phyloP scores from a whole-genome alignment of 2,113 vertebrate species.

The Tretioscincus oriximinensis region DNA sequence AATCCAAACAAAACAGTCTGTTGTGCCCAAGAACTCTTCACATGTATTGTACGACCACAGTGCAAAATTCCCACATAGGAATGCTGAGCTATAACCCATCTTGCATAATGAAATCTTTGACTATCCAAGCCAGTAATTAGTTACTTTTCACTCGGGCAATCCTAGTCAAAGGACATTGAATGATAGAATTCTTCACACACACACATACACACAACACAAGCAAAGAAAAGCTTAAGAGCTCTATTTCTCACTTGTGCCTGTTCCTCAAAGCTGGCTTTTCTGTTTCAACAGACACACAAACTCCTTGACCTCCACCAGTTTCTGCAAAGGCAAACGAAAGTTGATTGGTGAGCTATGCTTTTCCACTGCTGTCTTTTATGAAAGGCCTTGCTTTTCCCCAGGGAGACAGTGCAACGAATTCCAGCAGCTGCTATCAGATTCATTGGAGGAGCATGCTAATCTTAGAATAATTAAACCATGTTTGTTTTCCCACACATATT shows the following conservation, averaged over 20 bases:
- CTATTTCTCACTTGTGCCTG: not conserved
- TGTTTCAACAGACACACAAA: not conserved
- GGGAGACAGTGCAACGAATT: not conserved
- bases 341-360: not conserved
- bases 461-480: conserved; percentile 18
- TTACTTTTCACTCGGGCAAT: conserved; percentile 19
- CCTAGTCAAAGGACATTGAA: not conserved
- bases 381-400: conserved; percentile 1
- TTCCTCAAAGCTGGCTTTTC: conserved; percentile 1
- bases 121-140: not conserved
- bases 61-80: conserved; percentile 3
- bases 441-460: not conserved
- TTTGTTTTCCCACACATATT: conserved; percentile 35
- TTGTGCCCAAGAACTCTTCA: not conserved
- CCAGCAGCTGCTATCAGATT: not conserved
- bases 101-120: conserved; percentile 5
- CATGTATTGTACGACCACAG: not conserved
- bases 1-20: not conserved
- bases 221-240: conserved; percentile 9
- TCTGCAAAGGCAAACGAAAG: not conserved
- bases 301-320: not conserved
- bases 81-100: not conserved
- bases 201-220: no score
- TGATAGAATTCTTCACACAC: not conserved
- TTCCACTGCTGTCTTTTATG: not conserved